Conservation (phyloP, 2,797 vertebrate species). For the Etheostoma perlongum region DNA sequence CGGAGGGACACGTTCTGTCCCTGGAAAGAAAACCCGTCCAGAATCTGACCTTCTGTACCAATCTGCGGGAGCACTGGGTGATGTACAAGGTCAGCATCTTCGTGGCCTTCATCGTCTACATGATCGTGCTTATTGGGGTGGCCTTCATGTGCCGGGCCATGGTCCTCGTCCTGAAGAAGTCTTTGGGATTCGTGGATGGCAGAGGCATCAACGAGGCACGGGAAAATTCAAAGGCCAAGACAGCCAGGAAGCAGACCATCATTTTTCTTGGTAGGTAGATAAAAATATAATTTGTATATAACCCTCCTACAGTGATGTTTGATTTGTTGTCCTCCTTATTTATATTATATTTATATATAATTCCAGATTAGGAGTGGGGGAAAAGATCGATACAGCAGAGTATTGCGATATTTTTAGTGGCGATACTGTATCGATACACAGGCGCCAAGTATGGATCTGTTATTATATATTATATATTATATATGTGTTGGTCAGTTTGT, state of each 20-base stretch:
- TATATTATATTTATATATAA: too few relatives aligned
- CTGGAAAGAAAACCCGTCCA: slow-evolving; percentile 26
- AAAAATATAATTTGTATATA: not conserved
- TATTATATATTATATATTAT: too few relatives aligned
- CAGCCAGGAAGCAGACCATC: slow-evolving; percentile 91
- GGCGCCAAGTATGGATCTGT: too few relatives aligned
- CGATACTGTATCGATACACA: too few relatives aligned
- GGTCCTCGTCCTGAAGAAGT: slow-evolving; percentile 85
- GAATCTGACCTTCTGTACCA: slow-evolving; percentile 95
- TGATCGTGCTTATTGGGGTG: slow-evolving; percentile 87
- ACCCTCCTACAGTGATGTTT: too few relatives aligned
- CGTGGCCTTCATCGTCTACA: slow-evolving; percentile 88
- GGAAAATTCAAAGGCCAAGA: slow-evolving; percentile 81
- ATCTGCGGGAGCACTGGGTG: slow-evolving; percentile 87
- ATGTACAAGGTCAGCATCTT: slow-evolving; percentile 92
- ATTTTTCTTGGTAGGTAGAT: slow-evolving; percentile 91
- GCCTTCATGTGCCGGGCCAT: slow-evolving; percentile 93
- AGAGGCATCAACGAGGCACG: slow-evolving; percentile 63
- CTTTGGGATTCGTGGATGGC: slow-evolving; percentile 63
- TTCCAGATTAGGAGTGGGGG: too few relatives aligned
- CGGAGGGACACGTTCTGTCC: slow-evolving; percentile 82
- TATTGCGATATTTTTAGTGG: too few relatives aligned
- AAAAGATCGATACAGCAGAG: too few relatives aligned
- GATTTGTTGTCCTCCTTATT: too few relatives aligned
- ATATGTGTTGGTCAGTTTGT: too few relatives aligned